Base-by-base conservation (phyloP, 1,140 invertebrate genomes). In the Lepidotrigona ventralis region DNA sequence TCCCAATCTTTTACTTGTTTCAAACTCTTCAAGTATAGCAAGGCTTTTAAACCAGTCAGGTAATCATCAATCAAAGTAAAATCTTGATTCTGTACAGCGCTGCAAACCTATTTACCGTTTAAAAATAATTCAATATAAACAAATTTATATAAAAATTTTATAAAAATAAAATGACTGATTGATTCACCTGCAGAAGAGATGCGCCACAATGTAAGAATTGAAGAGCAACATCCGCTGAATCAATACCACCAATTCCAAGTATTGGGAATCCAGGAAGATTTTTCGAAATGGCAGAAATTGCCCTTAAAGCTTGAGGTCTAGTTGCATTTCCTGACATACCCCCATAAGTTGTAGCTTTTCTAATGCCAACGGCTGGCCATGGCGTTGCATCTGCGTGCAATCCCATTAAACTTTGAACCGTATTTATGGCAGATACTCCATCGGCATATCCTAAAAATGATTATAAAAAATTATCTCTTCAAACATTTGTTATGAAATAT, bases 1-100 rank as follows among this genome's bases (percentile, higher is more conserved):
- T 98, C 96, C 99, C 99, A 99, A 54, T 96, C 95, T 70, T 95
- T 91, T 4, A 96, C 91, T 6, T 96, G 93, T 8, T 96, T 94
- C 3, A 97, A 92, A 58, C 95, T 96, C 75, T 97, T 95, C 21
- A 99, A 92, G 91, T 99, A 99, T 2, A 99, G 93, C 46, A 99
- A 93, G 0, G 98, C 95, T 94, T 98, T 98, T 15, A 99, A 94
- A 0, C 98, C 98, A 9, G 96, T 97, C 64, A 97, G 96, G 90
- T 99, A 99, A 93, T 99, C 98, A 21, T 99, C 97, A 78, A 99
- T 97, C 0, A 99, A 91, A 1, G 98, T 99, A 88, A 99, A 99
- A 93, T 99, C 99, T 95, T 99, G 99, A 95, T 99, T 99, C 93
- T 99, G 99, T 23, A 99, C 96, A 12, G 99, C 98, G 92, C 98